A percentile compares a stretch with the other conserved stretches of the same genome.
Evolutionary conservation across 2,113 vertebrate species (phyloP).

Genomic region (Thunnus thynnus): DNA sequence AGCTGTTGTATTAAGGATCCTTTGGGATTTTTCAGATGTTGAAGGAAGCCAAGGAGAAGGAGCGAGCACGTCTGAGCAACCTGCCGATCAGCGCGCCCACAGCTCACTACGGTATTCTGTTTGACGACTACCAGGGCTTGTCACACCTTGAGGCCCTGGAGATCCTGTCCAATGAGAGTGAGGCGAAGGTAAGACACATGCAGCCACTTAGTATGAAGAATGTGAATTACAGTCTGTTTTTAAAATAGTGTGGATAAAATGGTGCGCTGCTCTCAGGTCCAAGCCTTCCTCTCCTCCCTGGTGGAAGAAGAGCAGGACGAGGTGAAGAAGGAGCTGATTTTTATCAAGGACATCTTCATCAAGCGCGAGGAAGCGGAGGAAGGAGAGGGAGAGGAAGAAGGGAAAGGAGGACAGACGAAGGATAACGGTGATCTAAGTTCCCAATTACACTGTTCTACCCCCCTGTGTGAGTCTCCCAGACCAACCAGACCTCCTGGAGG

Average conservation of each 20-base stretch:
- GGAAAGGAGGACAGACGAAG: conserved; percentile 63
- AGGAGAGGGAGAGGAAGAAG: conserved; percentile 63
- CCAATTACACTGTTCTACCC: conserved; percentile 82
- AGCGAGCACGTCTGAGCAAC: conserved; percentile 90
- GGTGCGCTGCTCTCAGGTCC: conserved; percentile 84
- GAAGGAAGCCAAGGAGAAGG: conserved; percentile 97
- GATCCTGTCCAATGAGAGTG: conserved; percentile 98
- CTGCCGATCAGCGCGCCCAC: conserved; percentile 90
- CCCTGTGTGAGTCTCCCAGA: conserved; percentile 80
- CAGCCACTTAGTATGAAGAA: neutral
- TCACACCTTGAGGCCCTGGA: conserved; percentile 98
- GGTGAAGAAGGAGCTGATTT: conserved; percentile 91
- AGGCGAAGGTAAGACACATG: conserved; percentile 87
- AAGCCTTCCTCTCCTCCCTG: conserved; percentile 90
- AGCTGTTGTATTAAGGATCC: neutral
- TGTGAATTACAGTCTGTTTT: neutral
- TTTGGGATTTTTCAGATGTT: conserved; percentile 88
- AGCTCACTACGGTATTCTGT: conserved; percentile 95
- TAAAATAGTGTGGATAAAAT: neutral
- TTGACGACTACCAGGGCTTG: conserved; percentile 97
- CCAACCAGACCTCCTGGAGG: conserved; percentile 45
- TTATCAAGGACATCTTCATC: conserved; percentile 93
- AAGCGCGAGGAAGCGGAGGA: conserved; percentile 82
- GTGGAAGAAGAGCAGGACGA: conserved; percentile 88
- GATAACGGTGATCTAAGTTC: conserved; percentile 89